phyloP scores from a whole-genome alignment of 2,113 vertebrate species.

The Murina feae region DNA sequence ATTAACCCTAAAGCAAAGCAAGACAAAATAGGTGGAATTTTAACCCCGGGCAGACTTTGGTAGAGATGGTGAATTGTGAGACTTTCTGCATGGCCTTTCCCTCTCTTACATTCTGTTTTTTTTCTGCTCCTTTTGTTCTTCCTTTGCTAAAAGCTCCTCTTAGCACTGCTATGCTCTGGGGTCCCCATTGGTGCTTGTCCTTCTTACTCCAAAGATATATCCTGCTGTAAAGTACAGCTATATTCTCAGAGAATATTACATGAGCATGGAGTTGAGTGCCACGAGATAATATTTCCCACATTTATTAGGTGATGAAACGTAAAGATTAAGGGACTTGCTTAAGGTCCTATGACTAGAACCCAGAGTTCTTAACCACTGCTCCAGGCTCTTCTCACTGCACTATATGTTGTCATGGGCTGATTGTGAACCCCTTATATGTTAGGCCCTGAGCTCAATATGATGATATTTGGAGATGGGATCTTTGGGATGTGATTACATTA shows the following conservation, averaged over 20 bases:
- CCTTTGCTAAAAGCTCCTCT: neutral
- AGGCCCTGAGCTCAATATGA: neutral
- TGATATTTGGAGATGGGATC: neutral
- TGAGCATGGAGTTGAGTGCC: neutral
- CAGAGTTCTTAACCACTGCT: neutral
- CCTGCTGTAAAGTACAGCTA: neutral
- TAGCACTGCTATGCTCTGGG: neutral
- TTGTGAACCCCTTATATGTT: neutral
- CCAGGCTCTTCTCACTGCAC: neutral
- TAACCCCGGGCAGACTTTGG: neutral
- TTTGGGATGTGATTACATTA: neutral
- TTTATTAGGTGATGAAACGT: neutral
- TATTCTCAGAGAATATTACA: neutral
- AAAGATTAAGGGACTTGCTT: neutral
- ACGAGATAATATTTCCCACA: neutral
- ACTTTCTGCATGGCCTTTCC: neutral
- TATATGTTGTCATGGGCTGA: neutral
- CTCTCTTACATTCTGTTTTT: neutral
- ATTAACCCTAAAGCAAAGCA: neutral
- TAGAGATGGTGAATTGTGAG: neutral
- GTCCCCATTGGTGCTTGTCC: neutral
- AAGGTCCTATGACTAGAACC: neutral
- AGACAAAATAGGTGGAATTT: neutral
- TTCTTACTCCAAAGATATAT: neutral
- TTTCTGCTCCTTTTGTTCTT: neutral